Evolutionary conservation across 2,113 vertebrate genomes (phyloP).

Genomic region (Callospermophilus lateralis): DNA sequence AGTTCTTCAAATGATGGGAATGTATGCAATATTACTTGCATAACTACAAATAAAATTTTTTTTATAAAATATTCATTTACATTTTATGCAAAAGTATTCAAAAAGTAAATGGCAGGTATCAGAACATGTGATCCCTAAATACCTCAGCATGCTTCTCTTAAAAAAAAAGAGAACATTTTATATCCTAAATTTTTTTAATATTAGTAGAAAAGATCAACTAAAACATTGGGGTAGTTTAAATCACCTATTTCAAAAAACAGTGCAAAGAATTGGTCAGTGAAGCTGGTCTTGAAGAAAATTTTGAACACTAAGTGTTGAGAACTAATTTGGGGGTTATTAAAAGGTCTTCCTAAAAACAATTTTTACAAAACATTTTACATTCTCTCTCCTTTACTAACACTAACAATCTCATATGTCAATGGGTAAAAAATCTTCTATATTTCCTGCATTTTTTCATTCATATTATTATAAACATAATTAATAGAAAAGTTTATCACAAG

Average conservation of each 20-base stretch:
- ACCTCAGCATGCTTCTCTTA: slow-evolving; percentile 25
- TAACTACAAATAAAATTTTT: too few species aligned
- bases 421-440: neutral
- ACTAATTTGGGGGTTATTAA: neutral
- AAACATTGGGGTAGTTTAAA: neutral
- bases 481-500: neutral
- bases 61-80: too few species aligned
- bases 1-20: too few species aligned
- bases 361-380: slow-evolving; percentile 13
- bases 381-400: slow-evolving; percentile 36
- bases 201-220: neutral
- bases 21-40: too few species aligned
- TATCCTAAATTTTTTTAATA: neutral
- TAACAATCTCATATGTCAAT: neutral
- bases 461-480: slow-evolving; percentile 22
- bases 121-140: neutral
- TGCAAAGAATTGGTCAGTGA: neutral
- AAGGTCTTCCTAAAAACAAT: slow-evolving; percentile 19
- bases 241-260: neutral
- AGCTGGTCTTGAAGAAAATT: slow-evolving; percentile 2
- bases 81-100: neutral
- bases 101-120: slow-evolving; percentile 17
- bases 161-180: slow-evolving; percentile 13
- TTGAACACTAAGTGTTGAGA: neutral
- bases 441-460: neutral